These are phyloP conservation scores for Schizopygopsis pylzovi DNA, from an alignment of 2,797 vertebrate species.

Conservation along the genomic window DNA sequence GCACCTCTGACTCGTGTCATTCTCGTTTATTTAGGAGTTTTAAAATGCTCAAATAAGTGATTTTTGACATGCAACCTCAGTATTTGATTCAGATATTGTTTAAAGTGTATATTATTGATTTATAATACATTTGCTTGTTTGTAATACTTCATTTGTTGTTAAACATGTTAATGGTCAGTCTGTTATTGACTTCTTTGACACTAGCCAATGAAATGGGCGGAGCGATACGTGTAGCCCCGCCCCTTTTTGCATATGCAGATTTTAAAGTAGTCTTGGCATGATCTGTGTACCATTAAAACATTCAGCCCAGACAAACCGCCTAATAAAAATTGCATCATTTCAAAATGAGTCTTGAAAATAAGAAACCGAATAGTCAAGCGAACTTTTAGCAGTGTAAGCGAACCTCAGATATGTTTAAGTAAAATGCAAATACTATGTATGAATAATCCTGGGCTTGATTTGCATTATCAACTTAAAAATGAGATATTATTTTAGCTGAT, in stretches of 20 bases:
- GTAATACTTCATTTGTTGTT: not conserved
- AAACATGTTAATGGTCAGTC: not conserved
- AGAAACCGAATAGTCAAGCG: fast-evolving
- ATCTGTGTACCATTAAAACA: not conserved
- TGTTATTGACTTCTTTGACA: not conserved
- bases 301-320: no score
- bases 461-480: not conserved
- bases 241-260: not conserved
- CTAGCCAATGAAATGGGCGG: not conserved
- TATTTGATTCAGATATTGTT: not conserved
- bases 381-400: no score
- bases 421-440: no score
- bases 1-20: not conserved
- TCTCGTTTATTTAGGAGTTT: no score
- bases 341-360: no score
- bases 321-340: not conserved
- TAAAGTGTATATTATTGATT: not conserved
- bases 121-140: not conserved
- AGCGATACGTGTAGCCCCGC: no score
- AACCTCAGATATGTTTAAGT: no score
- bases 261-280: not conserved
- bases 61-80: not conserved
- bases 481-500: not conserved
- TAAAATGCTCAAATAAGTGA: not conserved
- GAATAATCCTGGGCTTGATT: not conserved